phyloP scores from a whole-genome alignment of 2,797 vertebrate species.

The Lacerta bilineata region DNA sequence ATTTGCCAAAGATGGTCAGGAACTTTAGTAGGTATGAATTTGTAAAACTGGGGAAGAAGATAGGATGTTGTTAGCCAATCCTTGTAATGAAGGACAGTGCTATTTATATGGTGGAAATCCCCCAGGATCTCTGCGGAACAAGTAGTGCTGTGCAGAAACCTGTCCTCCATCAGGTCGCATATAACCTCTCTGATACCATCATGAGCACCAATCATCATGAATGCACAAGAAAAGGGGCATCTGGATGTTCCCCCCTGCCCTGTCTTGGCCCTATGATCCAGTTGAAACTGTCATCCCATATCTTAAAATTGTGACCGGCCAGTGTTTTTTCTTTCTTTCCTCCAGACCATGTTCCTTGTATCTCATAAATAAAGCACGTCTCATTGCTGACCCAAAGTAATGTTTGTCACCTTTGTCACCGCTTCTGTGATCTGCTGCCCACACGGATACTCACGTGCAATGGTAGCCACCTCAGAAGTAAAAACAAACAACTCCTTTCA shows the following conservation, averaged over 20 bases:
- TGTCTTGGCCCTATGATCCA: not conserved
- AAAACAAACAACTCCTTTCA: constrained; percentile 76
- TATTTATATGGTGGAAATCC: too few relatives aligned
- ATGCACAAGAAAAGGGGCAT: too few relatives aligned
- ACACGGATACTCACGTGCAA: constrained; percentile 54
- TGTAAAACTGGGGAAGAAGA: not conserved
- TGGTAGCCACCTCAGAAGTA: constrained; percentile 63
- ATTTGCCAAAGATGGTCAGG: not conserved
- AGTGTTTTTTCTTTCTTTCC: constrained; percentile 13
- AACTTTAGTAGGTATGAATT: not conserved
- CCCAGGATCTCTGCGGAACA: too few relatives aligned
- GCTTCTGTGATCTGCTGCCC: constrained; percentile 56
- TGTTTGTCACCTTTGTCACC: constrained; percentile 49
- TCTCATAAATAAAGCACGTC: constrained; percentile 52
- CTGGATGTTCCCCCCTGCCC: not conserved
- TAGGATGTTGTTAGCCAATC: too few relatives aligned
- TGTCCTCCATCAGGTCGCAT: too few relatives aligned
- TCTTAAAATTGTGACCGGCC: constrained; percentile 51
- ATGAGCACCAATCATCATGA: too few relatives aligned
- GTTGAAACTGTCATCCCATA: constrained; percentile 23
- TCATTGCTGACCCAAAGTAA: constrained; percentile 56
- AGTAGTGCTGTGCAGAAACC: too few relatives aligned
- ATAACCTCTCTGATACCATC: too few relatives aligned
- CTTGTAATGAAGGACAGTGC: too few relatives aligned
- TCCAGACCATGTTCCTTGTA: constrained; percentile 9